Base-by-base conservation (phyloP, 2,888 invertebrate species). In the Chrysolina oricalcia region DNA sequence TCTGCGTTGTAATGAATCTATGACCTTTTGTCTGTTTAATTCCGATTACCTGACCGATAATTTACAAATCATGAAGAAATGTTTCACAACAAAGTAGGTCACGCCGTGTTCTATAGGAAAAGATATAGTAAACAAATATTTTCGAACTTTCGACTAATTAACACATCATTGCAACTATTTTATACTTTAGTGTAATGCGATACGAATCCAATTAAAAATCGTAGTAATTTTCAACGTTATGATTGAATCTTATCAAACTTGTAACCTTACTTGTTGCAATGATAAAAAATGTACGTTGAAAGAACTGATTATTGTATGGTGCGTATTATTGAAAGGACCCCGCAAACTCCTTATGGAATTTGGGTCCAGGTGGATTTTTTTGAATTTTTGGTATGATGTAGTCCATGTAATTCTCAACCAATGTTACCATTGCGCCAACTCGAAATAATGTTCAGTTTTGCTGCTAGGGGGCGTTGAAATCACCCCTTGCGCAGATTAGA, bases 141-240 rank as follows among this genome's bases (percentile, higher is more conserved):
- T 73, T 68, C 73, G 48, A 73, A 73, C 73, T 68, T 73, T 73
- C 73, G 68, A 59, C 48, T 48, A 56, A 73, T 68, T 63, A 73
- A 62, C 48, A 43, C 73, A 48, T 46, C 62, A 59, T 66, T 62
- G 11, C n/a, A 63, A 48, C 27, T 23, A 43, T 66, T 48, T 48
- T 66, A 66, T 17, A 11, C n/a, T 21, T 27, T 59, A 35, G 27
- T 48, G 46, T 66, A 27, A 65, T 23, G n/a, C 46, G 65, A 46
- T 43, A 65, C 21, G 13, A 65, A 65, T n/a, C 65, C 21, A 65
- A 65, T 41, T 43, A 43, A 63, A 63, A 40, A 35, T 27, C 23
- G 13, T 27, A 13, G 23, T n/a, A 15, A n/a, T 15, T 59, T 27
- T 27, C 13, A 6, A 13, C 10, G 35, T 27, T 59, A n/a, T 27